These are phyloP conservation scores for Parazoanthus darwini DNA, from an alignment of 92 coral and sea anemone species.

Conservation along the genomic window DNA sequence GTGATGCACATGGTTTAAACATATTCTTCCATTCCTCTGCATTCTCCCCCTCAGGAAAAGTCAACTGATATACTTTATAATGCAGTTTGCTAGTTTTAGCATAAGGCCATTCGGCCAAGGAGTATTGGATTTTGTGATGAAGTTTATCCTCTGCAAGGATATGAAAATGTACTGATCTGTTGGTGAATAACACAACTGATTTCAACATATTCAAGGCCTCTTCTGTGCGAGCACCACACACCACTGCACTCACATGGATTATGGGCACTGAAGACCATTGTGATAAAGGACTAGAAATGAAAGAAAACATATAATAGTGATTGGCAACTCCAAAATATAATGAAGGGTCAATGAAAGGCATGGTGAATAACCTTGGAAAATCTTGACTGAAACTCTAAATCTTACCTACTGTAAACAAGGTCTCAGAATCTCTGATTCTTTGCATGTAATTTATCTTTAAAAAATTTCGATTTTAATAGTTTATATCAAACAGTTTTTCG, in stretches of 20 bases:
- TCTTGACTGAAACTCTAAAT: background rate
- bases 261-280: background rate
- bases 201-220: constrained; percentile 87
- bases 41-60: constrained; percentile 70
- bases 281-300: background rate
- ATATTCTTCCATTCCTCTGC: constrained; percentile 76
- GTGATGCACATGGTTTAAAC: constrained; percentile 95
- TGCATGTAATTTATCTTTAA: no score
- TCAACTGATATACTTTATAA: constrained; percentile 75
- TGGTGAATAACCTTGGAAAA: no score
- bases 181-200: constrained; percentile 78
- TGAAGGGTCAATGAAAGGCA: no score
- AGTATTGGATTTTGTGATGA: constrained; percentile 57
- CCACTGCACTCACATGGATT: constrained; percentile 77
- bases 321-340: background rate
- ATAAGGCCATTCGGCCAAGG: constrained; percentile 63
- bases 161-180: constrained; percentile 68
- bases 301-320: background rate
- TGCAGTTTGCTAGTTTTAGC: constrained; percentile 50
- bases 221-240: constrained; percentile 80
- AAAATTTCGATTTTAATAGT: no score
- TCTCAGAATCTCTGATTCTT: no score
- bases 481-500: no score
- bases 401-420: no score
- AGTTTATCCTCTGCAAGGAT: constrained; percentile 78